Evolutionary conservation across 2,797 vertebrate genomes (phyloP).

Genomic region (Hyperoplus lanceolatus): DNA sequence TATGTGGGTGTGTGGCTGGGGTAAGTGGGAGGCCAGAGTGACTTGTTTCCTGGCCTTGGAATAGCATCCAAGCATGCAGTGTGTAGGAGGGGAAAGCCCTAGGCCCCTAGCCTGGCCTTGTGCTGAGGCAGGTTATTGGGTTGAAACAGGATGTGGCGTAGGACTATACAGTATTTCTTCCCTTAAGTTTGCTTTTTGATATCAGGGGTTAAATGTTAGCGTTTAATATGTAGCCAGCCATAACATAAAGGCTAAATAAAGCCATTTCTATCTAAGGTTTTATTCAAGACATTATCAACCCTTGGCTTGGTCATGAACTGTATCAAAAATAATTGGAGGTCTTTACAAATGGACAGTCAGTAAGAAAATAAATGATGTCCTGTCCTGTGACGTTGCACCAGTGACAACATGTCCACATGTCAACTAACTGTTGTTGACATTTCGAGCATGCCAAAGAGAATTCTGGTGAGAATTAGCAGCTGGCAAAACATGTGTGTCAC

Average conservation of each 20-base stretch:
- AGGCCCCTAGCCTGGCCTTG: constrained; percentile 34
- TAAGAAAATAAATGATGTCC: neutral
- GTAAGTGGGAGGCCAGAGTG: constrained; percentile 50
- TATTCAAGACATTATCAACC: neutral
- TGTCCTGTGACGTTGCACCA: neutral
- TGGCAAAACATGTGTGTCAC: constrained; percentile 21
- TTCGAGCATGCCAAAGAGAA: constrained; percentile 14
- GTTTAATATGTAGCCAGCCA: neutral
- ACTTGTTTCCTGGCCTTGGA: constrained; percentile 70
- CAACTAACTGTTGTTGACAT: constrained; percentile 8
- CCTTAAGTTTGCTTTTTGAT: constrained; percentile 24
- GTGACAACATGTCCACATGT: constrained; percentile 3
- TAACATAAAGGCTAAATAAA: neutral
- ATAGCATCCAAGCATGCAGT: constrained; percentile 65
- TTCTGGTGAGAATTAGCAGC: constrained; percentile 35
- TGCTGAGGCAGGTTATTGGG: constrained; percentile 40
- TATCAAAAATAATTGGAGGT: neutral
- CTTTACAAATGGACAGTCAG: neutral
- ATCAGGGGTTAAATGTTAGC: neutral
- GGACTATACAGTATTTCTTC: constrained; percentile 12
- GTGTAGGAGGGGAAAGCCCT: constrained; percentile 80
- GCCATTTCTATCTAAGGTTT: neutral
- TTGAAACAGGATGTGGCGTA: constrained; percentile 54
- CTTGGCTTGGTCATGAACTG: neutral
- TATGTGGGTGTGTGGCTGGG: constrained; percentile 54